A percentile compares a stretch with the other conserved stretches of the same genome.
Evolutionary conservation across 37 sponge, comb jelly and placozoan genomes (phyloP).

Genomic region (Axinella damicornis): DNA sequence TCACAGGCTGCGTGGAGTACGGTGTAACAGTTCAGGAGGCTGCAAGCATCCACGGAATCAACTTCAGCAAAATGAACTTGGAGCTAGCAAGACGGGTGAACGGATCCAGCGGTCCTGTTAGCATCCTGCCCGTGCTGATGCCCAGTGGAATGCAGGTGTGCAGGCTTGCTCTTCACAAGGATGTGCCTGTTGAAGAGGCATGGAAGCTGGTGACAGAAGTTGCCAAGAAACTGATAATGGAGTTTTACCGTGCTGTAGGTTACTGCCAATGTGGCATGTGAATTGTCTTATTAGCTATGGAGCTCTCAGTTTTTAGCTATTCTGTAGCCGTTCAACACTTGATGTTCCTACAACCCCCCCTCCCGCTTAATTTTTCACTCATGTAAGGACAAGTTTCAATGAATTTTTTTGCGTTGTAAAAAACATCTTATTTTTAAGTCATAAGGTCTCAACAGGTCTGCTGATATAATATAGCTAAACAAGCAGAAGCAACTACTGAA

Average conservation of each 20-base stretch:
- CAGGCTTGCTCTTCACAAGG: slow-evolving; percentile 14
- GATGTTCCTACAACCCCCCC: too few species aligned
- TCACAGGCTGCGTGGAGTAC: slow-evolving; percentile 68
- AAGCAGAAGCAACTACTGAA: too few species aligned
- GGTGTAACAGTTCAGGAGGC: slow-evolving; percentile 68
- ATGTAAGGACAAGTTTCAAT: too few species aligned
- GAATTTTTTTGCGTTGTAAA: too few species aligned
- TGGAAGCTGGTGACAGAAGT: slow-evolving; percentile 39
- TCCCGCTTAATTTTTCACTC: too few species aligned
- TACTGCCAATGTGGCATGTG: slow-evolving; percentile 79
- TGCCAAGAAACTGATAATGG: slow-evolving; percentile 36
- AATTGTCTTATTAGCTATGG: too few species aligned
- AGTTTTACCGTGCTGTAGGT: slow-evolving; percentile 67
- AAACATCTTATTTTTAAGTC: too few species aligned
- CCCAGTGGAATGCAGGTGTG: slow-evolving; percentile 55
- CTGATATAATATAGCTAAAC: too few species aligned
- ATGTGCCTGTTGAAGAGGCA: slow-evolving; percentile 11
- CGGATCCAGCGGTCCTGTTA: slow-evolving; percentile 52
- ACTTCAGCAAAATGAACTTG: slow-evolving; percentile 70
- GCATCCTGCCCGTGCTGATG: slow-evolving; percentile 56
- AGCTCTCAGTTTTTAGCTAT: too few species aligned
- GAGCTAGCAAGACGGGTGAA: slow-evolving; percentile 66
- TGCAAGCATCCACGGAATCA: slow-evolving; percentile 58
- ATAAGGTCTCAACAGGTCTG: too few species aligned
- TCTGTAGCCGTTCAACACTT: too few species aligned